Base-by-base conservation (phyloP, 2,797 vertebrate genomes). In the Chaetodon trifasciatus region DNA sequence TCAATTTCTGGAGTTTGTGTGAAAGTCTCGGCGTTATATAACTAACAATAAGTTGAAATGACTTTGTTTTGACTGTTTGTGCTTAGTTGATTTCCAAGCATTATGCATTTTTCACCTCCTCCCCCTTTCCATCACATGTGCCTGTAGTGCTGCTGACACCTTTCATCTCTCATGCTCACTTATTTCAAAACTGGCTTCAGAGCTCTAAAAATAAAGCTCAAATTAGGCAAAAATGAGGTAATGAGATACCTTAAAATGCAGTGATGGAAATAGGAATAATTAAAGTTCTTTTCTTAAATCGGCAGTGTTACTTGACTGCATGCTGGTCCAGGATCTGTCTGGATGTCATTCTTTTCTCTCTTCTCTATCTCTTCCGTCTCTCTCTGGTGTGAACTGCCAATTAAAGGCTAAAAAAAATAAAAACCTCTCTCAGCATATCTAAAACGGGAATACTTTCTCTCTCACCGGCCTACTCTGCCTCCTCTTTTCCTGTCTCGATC, bases 371-470 rank as follows among this genome's bases (percentile, higher is more conserved):
- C 69, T 60, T 35, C 53, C 10, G 1, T 49, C 67, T 67, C 61
- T 74, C 52, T 79, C 24, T 52, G 61, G 44, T 63, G 70, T 57
- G 60, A 84, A 60, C 69, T 85, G 10, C 82, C 71, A 79, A 70
- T 85, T 87, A 82, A 81, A 82, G 16, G 8, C 32, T 23, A 44
- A 60, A 76, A 79, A 62, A 28, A 55, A 47, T 9, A 44, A 44
- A 44, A 52, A 55, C 49, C 4, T 3, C 19, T 19, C 55, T 83
- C 57, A 63, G 39, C 46, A 74, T 50, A 66, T 75, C 79, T 68
- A 74, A 83, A 89, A 86, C 78, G 37, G 39, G 62, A 76, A 78
- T 52, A 9, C 65, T 66, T 63, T 71, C 70, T 81, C 46, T 74
- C 82, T 78, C 74, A 64, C 60, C 24, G 2, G 62, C 32, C 50